These are phyloP conservation scores for Mormoops blainvillei DNA, from an alignment of 2,113 vertebrate genomes.

Conservation along the genomic window DNA sequence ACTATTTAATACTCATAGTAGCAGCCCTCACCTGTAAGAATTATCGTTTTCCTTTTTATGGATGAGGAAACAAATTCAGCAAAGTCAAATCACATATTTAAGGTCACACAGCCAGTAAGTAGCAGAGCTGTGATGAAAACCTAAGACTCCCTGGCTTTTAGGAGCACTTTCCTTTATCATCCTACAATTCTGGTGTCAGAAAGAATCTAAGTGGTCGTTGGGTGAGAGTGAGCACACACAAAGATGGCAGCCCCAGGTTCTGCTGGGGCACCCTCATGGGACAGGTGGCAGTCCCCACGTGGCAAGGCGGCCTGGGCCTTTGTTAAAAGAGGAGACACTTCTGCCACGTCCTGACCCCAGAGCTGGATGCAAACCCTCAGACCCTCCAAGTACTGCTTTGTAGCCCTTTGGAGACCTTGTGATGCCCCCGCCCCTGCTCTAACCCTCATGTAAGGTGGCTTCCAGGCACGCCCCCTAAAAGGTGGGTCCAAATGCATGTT, in stretches of 20 bases:
- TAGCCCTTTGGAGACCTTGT: not conserved
- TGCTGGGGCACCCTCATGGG: not conserved
- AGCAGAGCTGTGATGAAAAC: not conserved
- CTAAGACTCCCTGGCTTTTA: not conserved
- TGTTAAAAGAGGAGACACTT: not conserved
- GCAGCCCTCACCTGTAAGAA: not conserved
- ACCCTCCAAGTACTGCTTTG: too few relatives aligned
- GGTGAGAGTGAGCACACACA: not conserved
- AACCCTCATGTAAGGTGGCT: not conserved
- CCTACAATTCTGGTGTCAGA: not conserved
- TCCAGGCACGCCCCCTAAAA: not conserved
- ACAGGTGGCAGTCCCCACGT: not conserved
- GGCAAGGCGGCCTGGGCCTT: not conserved
- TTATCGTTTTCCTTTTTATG: not conserved
- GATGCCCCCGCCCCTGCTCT: not conserved
- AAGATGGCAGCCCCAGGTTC: not conserved
- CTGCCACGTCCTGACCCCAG: not conserved
- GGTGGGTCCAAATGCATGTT: not conserved
- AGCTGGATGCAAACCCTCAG: not conserved
- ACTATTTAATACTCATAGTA: not conserved
- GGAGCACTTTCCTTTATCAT: not conserved
- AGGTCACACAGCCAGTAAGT: not conserved
- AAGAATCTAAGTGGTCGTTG: not conserved
- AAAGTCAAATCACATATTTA: not conserved
- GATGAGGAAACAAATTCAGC: not conserved